Base-by-base conservation (phyloP, 2,113 vertebrate genomes). In the Haliaeetus leucogaster region DNA sequence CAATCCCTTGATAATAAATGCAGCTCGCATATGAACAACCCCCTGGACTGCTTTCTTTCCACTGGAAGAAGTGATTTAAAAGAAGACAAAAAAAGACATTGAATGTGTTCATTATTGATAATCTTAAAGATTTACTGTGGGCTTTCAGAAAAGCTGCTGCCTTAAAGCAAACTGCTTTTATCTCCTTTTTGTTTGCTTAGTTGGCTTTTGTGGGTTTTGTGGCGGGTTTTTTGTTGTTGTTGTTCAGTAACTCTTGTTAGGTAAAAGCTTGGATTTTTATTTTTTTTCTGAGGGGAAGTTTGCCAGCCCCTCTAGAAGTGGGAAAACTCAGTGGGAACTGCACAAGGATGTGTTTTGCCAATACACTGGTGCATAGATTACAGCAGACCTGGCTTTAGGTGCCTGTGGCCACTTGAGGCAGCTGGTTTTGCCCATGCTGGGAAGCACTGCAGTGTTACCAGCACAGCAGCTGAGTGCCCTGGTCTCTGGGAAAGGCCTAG, bases 101-200 rank as follows among this genome's bases (percentile, higher is more conserved):
- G 96, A 97, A 88, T 91, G 96, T 94, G 93, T 94, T 97, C 96
- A 96, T 95, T 95, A 95, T 96, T 94, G 94, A 97, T 97, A 97
- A 96, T 95, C 94, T 95, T 91, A 93, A 96, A 96, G 94, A 96
- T 95, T 96, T 97, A 94, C 86, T 87, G 94, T 68, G 4, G 89
- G 95, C 95, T 97, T 95, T 94, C 93, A 70, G 95, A 73, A 94
- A 94, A 97, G 95, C 96, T 95, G 78, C 93, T 93, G 94, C 94
- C 93, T 97, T 95, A 90, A 91, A 97, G 94, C 93, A 95, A 95
- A 89, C 86, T 85, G 94, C 94, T 96, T 96, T 93, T 95, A 95
- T 97, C 94, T 96, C 77, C 71, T 95, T 95, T 97, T 94, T 97
- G 93, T 96, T 97, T 96, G 96, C 91, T 89, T 96, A 93, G 95